These are phyloP conservation scores for Catagonus wagneri DNA, from an alignment of 2,113 vertebrate genomes.

Conservation along the genomic window DNA sequence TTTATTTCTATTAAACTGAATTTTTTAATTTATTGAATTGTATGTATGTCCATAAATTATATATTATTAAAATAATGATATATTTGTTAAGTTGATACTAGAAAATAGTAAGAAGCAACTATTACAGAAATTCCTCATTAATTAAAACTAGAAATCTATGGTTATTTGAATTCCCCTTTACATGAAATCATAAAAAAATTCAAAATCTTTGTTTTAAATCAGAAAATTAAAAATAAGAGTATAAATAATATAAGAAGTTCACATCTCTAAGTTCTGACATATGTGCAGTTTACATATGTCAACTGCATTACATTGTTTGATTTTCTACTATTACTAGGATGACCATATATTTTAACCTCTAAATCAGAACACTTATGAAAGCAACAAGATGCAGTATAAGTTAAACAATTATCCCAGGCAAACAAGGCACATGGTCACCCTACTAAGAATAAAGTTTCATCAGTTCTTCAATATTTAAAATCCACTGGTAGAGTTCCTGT, in stretches of 20 bases:
- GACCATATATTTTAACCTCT: not conserved
- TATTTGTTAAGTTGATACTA: not conserved
- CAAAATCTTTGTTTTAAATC: slow-evolving; percentile 29
- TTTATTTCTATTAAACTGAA: not conserved
- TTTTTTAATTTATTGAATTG: not conserved
- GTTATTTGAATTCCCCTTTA: slow-evolving; percentile 20
- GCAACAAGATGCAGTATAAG: not conserved
- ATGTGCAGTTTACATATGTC: not conserved
- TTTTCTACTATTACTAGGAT: not conserved
- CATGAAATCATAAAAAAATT: slow-evolving; percentile 34
- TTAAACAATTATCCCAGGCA: not conserved
- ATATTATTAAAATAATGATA: slow-evolving; percentile 15
- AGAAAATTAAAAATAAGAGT: slow-evolving; percentile 52
- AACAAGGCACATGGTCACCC: not conserved
- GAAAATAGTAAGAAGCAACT: not conserved
- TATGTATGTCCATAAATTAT: not conserved
- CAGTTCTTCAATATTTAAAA: slow-evolving; percentile 33
- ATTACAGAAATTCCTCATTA: not conserved
- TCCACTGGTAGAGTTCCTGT: too few relatives aligned
- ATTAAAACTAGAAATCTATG: not conserved
- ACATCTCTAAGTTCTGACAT: not conserved
- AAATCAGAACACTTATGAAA: slow-evolving; percentile 34
- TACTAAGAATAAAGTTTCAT: not conserved
- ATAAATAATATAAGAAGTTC: slow-evolving; percentile 13
- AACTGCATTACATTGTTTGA: not conserved